phyloP scores from a whole-genome alignment of 1,140 invertebrate species.

The Drosophila parabipectinata region DNA sequence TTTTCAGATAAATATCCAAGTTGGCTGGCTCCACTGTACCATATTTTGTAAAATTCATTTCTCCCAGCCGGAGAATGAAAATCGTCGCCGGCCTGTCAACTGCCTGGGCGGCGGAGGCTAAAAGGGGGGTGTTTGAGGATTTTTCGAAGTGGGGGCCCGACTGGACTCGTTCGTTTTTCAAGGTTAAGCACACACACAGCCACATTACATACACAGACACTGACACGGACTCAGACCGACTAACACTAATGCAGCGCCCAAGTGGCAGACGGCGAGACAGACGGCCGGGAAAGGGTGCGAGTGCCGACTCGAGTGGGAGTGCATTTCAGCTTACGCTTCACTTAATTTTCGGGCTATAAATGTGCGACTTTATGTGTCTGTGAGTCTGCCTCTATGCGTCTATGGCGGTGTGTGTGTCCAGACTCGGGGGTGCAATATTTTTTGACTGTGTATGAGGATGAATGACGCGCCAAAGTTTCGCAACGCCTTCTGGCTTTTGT shows the following conservation, averaged over 20 bases:
- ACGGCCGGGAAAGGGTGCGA: constrained; percentile 29
- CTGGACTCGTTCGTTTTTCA: constrained; percentile 83
- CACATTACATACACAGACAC: constrained; percentile 5
- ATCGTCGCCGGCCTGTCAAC: constrained; percentile 71
- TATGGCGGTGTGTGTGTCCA: constrained; percentile 40
- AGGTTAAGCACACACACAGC: constrained; percentile 65
- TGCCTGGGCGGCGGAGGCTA: constrained; percentile 17
- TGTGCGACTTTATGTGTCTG: constrained; percentile 48
- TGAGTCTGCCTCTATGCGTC: constrained; percentile 19
- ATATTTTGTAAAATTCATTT: constrained; percentile 81
- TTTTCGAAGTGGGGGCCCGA: constrained; percentile 48
- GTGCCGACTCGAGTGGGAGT: constrained; percentile 66
- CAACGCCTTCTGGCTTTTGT: constrained; percentile 79
- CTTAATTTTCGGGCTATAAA: constrained; percentile 80
- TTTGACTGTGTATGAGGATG: constrained; percentile 71
- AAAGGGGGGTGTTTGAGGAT: constrained; percentile 13
- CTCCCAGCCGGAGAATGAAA: constrained; percentile 60
- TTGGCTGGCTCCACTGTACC: constrained; percentile 7
- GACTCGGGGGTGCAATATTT: constrained; percentile 77
- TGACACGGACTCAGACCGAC: constrained; percentile 17
- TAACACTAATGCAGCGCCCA: constrained; percentile 43
- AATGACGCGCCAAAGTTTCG: constrained; percentile 79
- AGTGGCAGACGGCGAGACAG: constrained; percentile 73
- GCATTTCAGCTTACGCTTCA: constrained; percentile 81
- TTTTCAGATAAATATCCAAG: background rate